Evolutionary conservation across 2,797 vertebrate species (phyloP).

Genomic region (Cichlasoma orientale): DNA sequence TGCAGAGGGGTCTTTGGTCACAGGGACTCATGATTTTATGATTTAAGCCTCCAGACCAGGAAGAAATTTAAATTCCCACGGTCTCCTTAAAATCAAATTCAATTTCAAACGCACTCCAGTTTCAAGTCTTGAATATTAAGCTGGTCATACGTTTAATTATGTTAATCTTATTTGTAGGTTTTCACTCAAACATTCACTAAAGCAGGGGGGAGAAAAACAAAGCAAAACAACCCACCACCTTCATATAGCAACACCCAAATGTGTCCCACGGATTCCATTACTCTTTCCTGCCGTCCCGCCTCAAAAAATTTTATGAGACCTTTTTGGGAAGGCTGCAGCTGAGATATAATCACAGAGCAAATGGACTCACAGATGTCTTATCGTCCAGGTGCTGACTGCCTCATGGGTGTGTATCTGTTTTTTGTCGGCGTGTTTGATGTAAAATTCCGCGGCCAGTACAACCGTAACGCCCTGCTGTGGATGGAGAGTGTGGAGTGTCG

Average conservation of each 20-base stretch:
- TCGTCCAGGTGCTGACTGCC: constrained; percentile 83
- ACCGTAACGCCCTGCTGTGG: constrained; percentile 84
- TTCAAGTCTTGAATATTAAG: not conserved
- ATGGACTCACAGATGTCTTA: constrained; percentile 2
- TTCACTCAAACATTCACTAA: not conserved
- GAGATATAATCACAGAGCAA: not conserved
- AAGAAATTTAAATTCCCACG: too few relatives aligned
- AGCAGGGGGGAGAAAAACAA: too few relatives aligned
- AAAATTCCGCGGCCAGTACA: constrained; percentile 84
- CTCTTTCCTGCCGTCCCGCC: not conserved
- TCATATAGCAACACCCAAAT: not conserved
- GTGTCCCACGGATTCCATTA: not conserved
- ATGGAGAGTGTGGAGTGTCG: constrained; percentile 83
- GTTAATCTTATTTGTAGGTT: not conserved
- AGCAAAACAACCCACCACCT: not conserved
- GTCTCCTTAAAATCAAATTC: not conserved
- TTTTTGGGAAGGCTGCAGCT: not conserved
- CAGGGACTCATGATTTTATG: not conserved
- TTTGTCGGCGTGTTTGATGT: constrained; percentile 84
- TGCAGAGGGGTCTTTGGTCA: not conserved
- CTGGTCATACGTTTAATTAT: not conserved
- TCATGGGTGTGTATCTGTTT: constrained; percentile 87
- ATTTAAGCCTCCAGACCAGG: not conserved
- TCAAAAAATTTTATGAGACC: not conserved
- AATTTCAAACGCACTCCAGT: not conserved